Percentiles rank a stretch among this genome's conserved stretches.
Evolutionary conservation across 2,888 invertebrate genomes (phyloP).

Genomic region (Cheilosia variabilis): DNA sequence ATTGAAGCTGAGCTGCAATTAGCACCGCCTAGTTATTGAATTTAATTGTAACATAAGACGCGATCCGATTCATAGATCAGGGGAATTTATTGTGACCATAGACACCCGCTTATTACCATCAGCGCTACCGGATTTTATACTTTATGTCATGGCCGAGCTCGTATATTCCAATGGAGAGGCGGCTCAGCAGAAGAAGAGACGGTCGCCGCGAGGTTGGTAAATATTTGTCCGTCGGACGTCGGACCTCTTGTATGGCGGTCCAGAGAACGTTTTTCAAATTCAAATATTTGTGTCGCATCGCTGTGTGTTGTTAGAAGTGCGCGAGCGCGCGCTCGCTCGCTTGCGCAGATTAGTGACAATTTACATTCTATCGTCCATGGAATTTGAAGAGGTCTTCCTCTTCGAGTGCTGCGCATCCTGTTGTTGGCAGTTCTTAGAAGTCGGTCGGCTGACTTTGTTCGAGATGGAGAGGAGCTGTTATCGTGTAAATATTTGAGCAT

Average conservation of each 20-base stretch:
- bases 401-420: conserved; percentile 68
- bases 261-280: conserved; percentile 45
- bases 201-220: conserved; percentile 57
- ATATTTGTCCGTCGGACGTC: conserved; percentile 63
- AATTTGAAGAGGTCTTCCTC: conserved; percentile 72
- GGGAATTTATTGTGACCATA: conserved; percentile 64
- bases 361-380: conserved; percentile 75
- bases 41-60: conserved; percentile 74
- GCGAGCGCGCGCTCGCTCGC: not conserved
- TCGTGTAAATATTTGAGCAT: conserved; percentile 71
- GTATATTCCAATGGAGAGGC: conserved; percentile 34
- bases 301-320: conserved; percentile 59
- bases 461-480: conserved; percentile 18
- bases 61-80: conserved; percentile 66
- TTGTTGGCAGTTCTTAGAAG: conserved; percentile 69
- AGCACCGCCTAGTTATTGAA: conserved; percentile 74
- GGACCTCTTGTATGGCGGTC: conserved; percentile 48
- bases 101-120: conserved; percentile 71
- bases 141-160: conserved; percentile 49
- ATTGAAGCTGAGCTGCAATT: conserved; percentile 64
- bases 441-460: conserved; percentile 57
- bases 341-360: conserved; percentile 73
- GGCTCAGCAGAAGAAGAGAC: conserved; percentile 2
- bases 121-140: conserved; percentile 70
- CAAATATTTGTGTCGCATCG: conserved; percentile 73